Conservation (phyloP, 2,113 vertebrate species). For the Martes martes region DNA sequence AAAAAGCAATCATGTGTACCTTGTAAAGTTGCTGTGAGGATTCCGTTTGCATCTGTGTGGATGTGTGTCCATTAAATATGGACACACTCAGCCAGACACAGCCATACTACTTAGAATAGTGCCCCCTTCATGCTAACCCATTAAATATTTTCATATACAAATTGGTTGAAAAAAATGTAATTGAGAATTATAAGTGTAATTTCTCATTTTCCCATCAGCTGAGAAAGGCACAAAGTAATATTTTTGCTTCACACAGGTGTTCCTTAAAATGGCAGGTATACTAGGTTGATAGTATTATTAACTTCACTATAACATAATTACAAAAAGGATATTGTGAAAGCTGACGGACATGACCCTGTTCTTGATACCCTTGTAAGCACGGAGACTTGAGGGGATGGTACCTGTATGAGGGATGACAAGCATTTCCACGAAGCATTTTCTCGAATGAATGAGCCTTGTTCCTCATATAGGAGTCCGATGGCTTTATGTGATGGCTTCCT, state of each 20-base stretch:
- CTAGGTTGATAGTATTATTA: neutral
- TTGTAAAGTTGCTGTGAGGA: neutral
- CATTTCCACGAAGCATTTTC: conserved; percentile 1
- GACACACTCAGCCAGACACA: neutral
- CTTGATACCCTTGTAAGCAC: neutral
- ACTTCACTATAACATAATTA: neutral
- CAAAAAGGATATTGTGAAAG: neutral
- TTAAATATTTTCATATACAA: neutral
- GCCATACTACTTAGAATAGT: neutral
- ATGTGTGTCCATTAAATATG: neutral
- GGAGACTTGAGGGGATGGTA: neutral
- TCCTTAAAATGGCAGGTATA: neutral
- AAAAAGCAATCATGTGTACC: neutral
- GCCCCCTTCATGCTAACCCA: neutral
- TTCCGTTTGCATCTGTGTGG: neutral
- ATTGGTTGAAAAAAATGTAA: neutral
- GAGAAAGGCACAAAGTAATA: neutral
- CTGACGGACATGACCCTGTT: neutral
- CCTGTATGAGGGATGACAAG: conserved; percentile 43
- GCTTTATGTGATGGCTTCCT: conserved; percentile 36
- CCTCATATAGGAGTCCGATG: conserved; percentile 77
- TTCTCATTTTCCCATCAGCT: neutral
- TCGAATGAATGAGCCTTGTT: conserved; percentile 64
- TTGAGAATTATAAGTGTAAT: neutral
- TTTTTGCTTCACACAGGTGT: neutral